phyloP scores from a whole-genome alignment of 2,888 invertebrate species.

The Pammene fasciana region DNA sequence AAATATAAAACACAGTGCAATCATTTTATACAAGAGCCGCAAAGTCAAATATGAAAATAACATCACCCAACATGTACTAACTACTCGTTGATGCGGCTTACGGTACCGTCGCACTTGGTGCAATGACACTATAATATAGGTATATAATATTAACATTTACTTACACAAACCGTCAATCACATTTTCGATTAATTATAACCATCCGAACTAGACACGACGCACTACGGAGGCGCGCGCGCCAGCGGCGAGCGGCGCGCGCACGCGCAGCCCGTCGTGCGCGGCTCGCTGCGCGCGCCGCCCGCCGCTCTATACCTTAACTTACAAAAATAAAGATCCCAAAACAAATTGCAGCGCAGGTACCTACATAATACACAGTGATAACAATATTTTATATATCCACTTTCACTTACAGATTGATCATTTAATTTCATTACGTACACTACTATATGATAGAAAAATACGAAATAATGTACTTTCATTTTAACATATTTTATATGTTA shows the following conservation, averaged over 20 bases:
- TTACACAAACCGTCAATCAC: slow-evolving; percentile 72
- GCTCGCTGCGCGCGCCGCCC: neutral
- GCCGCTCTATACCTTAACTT: slow-evolving; percentile 32
- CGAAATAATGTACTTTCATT: slow-evolving; percentile 82
- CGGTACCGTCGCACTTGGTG: slow-evolving; percentile 77
- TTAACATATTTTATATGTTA: slow-evolving; percentile 82
- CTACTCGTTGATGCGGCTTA: slow-evolving; percentile 73
- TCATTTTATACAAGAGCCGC: slow-evolving; percentile 59
- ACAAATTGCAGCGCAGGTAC: slow-evolving; percentile 44
- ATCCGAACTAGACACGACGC: slow-evolving; percentile 40
- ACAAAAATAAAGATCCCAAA: slow-evolving; percentile 69
- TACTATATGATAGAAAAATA: slow-evolving; percentile 81
- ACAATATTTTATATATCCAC: slow-evolving; percentile 63
- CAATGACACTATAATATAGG: slow-evolving; percentile 64
- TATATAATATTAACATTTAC: slow-evolving; percentile 62
- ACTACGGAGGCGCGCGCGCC: slow-evolving; percentile 5
- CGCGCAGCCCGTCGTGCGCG: neutral
- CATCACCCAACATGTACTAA: slow-evolving; percentile 56
- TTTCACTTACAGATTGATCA: slow-evolving; percentile 72
- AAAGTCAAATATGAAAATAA: slow-evolving; percentile 55
- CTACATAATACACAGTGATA: slow-evolving; percentile 54
- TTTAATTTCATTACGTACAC: slow-evolving; percentile 70
- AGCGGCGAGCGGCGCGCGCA: slow-evolving; percentile 10
- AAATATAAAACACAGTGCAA: slow-evolving; percentile 70
- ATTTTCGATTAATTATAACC: slow-evolving; percentile 61